Evolutionary conservation across 2,888 invertebrate species (phyloP), one percentile per base, ranked within the genome.

Genomic region (Sphaerophoria taeniata): DNA sequence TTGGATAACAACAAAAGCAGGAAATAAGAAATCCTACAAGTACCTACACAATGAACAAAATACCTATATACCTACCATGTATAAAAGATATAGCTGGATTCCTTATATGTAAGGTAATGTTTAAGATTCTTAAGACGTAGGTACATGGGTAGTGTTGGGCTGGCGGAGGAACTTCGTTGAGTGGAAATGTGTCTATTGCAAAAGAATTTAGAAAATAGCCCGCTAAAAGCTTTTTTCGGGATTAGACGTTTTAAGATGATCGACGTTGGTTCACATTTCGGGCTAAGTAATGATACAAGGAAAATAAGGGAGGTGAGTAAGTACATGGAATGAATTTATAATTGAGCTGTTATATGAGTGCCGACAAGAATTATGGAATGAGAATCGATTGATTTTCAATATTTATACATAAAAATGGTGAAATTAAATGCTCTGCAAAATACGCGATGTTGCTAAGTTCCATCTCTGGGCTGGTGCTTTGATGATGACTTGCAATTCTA

Each of bases 1-100:
- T 80, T 81, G 76, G 80, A 76, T 70, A 85, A 80, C 76, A 85
- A 85, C 80, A 80, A 80, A 70, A 61, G 56, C 75, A 76, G 80
- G 85, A 85, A 72, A 80, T 81, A 85, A 80, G 80, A 73, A 85
- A 73, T 80, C 56, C 49, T 39, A 60, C 60, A 75, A 51, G 55
- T 43, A n/a, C n/a, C n/a, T n/a, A n/a, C n/a, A 55, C 39, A 47
- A 33, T 43, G 6, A 34, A 51, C 31, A 3, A 47, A 7, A 4
- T 16, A 39, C 39, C 36, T 49, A 63, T 33, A 47, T 11, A 12
- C 31, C 3, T 34, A 31, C 16, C 53, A 36, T 43, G 3, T 16
- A 11, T 31, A 12, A 3, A n/a, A 12, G 34, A 0, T 65, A 24
- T 7, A 36, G 4, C n/a, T n/a, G n/a, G n/a, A n/a, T n/a, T n/a